Base-by-base conservation (phyloP, 2,113 vertebrate species). In the Stigmatopora nigra region DNA sequence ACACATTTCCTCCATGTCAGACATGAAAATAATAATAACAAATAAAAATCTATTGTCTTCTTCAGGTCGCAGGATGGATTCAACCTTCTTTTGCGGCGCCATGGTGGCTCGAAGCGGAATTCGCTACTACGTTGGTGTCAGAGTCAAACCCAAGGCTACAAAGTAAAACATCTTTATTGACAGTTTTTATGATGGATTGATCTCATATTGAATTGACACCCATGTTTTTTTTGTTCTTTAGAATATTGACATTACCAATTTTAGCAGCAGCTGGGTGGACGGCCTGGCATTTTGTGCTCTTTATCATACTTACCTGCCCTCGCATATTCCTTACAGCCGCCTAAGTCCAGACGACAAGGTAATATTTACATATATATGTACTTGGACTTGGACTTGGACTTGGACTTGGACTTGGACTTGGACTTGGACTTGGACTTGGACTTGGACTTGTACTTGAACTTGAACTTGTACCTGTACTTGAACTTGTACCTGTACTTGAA, bases 221-320 rank as follows among this genome's bases (percentile, higher is more conserved):
- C 67, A 22, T 22, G 25, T 48, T 44, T 2, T 2, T 58, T 10
- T 51, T 63, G 60, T 14, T 38, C 36, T 64, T 51, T 38, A 92
- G 91, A 91, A 89, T 73, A 90, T 92, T 6, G 91, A 92, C 68
- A 91, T 92, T 65, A 92, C 91, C 25, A 92, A 92, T 80, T 92
- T 92, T 85, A 92, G 91, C 84, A 92, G 89, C 76, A 92, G 91
- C 68, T 92, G 91, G 91, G 82, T 84, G 1, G 91, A 92, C 13
- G 91, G 91, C 44, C 85, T 92, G 1, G 91, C 91, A 1, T 90
- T 92, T 77, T 91, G 91, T 52, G 91, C 91, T 0, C 76, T 92
- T 41, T 91, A 89, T 67, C 91, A 92, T 80, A 89, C 86, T 60
- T 92, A 90, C 86, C 89, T 92, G 71, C 91, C 91, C 6, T 89